These are phyloP conservation scores for Salmo trutta DNA, from an alignment of 2,797 vertebrate genomes.

Conservation along the genomic window DNA sequence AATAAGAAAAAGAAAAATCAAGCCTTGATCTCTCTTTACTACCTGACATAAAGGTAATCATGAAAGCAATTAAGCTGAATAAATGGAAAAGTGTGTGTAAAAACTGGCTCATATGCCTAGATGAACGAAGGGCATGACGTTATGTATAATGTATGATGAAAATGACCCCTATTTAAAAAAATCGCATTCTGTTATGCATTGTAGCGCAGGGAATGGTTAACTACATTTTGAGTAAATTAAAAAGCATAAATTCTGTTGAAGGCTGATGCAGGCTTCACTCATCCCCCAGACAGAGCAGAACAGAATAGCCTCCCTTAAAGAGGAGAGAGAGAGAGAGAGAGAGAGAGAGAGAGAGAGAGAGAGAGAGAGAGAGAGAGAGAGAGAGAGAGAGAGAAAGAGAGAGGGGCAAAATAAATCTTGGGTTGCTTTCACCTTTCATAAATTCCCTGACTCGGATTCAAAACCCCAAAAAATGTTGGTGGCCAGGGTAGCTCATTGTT, in stretches of 20 bases:
- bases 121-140: slow-evolving; percentile 75
- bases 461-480: slow-evolving; percentile 80
- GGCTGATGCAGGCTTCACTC: slow-evolving; percentile 80
- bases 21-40: slow-evolving; percentile 34
- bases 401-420: slow-evolving; percentile 75
- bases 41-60: slow-evolving; percentile 46
- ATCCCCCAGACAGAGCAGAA: neutral
- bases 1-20: slow-evolving; percentile 35
- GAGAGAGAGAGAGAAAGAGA: neutral
- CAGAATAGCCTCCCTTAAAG: neutral
- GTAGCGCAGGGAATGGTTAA: slow-evolving; percentile 87
- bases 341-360: neutral
- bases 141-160: slow-evolving; percentile 82
- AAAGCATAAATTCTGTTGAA: slow-evolving; percentile 98
- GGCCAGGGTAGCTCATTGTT: slow-evolving; percentile 87
- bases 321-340: slow-evolving; percentile 14
- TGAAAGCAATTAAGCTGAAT: slow-evolving; percentile 52
- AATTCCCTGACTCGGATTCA: slow-evolving; percentile 84
- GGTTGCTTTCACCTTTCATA: slow-evolving; percentile 93
- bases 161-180: slow-evolving; percentile 87
- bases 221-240: slow-evolving; percentile 95
- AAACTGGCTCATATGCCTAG: slow-evolving; percentile 33
- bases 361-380: slow-evolving; percentile 10
- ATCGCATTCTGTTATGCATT: slow-evolving; percentile 88
- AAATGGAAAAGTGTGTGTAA: slow-evolving; percentile 36